Percentiles rank a stretch among this genome's conserved stretches.
phyloP scores from a whole-genome alignment of 2,888 invertebrate species.

The Carabus problematicus region DNA sequence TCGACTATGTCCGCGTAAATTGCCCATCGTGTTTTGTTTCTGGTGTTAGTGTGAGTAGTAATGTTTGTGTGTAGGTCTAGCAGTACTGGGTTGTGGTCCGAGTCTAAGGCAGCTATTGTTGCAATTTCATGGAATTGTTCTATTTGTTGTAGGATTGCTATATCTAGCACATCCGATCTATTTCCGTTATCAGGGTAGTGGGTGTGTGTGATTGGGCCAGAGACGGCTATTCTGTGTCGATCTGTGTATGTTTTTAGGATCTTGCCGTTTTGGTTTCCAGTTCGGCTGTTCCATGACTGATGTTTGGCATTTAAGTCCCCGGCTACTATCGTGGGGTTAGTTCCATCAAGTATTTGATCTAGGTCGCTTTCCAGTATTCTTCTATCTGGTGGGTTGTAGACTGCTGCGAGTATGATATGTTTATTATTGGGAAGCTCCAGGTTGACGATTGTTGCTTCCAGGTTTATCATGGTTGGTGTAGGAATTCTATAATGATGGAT shows the following conservation, averaged over 20 bases:
- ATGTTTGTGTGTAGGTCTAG: not conserved
- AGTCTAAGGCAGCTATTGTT: not conserved
- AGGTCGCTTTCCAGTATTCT: not conserved
- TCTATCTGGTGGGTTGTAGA: not conserved
- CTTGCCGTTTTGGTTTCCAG: not conserved
- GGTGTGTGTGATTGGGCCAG: not conserved
- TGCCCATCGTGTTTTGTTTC: not conserved
- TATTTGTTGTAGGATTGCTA: not conserved
- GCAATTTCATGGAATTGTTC: not conserved
- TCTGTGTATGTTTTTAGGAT: not conserved
- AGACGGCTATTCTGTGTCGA: not conserved
- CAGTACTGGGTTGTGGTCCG: not conserved
- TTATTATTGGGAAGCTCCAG: too few species aligned
- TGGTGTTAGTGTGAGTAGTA: not conserved
- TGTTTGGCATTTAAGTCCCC: not conserved
- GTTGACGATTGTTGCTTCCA: constrained; percentile 26
- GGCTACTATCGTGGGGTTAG: not conserved
- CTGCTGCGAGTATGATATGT: not conserved
- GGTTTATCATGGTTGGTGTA: not conserved
- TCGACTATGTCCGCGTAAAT: not conserved
- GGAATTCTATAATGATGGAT: constrained; percentile 24
- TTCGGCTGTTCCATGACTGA: not conserved
- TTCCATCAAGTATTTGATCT: not conserved
- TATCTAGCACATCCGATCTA: not conserved
- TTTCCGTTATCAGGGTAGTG: not conserved